Evolutionary conservation across 2,797 vertebrate genomes (phyloP), one percentile per base, ranked within the genome.

Genomic region (Enteromius unitaeniatus): DNA sequence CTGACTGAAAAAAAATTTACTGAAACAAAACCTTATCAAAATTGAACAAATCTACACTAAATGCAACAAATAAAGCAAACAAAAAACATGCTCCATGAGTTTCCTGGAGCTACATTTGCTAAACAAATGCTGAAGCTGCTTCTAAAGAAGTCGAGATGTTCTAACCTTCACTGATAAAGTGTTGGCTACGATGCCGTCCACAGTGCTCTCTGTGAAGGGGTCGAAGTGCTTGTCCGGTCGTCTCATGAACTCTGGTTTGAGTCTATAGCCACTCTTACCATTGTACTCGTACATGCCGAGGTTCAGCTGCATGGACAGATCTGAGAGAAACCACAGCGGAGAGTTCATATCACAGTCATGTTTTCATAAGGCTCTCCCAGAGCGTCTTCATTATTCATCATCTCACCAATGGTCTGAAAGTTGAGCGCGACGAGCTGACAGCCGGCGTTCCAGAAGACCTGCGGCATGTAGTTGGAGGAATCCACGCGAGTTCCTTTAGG

Each of bases 391-490:
- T 37, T 49, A 19, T 14, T 49, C 26, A 11, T 70, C 19, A 3
- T 10, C 94, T 94, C 86, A 97, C 96, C 96, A 75, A 97, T 95
- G 2, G 96, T 97, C 90, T 97, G 96, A 90, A 96, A 97, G 91
- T 97, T 97, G n/a, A 97, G 94, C 2, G 96, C 96, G 3, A 97
- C 96, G 93, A 97, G 94, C 83, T 97, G 96, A 89, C 96, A 97
- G 68, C 96, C 96, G 0, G 96, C 96, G 0, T 97, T 97, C 96
- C 96, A 97, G 75, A 97, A 97, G 53, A 97, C 95, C 86, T 97
- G 96, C 26, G 96, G 96, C 96, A 97, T 97, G 85, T 97, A 97
- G 91, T 97, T 97, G 1, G 96, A 97, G 10, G 96, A 97, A 89
- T 97, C 96, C 37, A 97, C 96, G 2, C 96, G 93, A 0, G 96